Conservation (phyloP, 2,113 vertebrate genomes). For the Colistium nudipinnis region DNA sequence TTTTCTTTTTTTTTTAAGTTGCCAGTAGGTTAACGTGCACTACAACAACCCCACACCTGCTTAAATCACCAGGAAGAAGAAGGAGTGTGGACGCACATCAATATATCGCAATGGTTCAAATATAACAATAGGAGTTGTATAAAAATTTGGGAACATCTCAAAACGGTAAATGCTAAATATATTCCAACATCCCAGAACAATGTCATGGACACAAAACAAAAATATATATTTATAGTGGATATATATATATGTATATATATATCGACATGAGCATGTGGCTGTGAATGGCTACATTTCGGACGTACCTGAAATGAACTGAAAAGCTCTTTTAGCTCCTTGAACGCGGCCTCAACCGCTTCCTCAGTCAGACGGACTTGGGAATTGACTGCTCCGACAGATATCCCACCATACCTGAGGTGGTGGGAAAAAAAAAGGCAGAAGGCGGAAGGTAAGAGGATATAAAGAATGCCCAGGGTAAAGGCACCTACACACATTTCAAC, state of each 20-base stretch:
- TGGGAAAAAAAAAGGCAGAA: background rate
- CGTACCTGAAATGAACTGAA: slow-evolving; percentile 70
- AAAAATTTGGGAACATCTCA: background rate
- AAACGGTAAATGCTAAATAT: background rate
- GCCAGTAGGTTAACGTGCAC: background rate
- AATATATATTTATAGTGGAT: background rate
- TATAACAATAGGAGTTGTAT: background rate
- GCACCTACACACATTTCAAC: background rate
- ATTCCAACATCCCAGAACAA: too few relatives aligned
- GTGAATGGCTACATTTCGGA: slow-evolving; percentile 9
- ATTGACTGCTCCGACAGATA: slow-evolving; percentile 80
- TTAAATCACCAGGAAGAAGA: background rate
- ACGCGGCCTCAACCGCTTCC: slow-evolving; percentile 46
- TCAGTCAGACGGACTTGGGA: slow-evolving; percentile 78
- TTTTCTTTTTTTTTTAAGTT: background rate
- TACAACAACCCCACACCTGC: background rate
- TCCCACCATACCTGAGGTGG: slow-evolving; percentile 77
- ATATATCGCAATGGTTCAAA: background rate
- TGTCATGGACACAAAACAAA: too few relatives aligned
- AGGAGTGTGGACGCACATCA: background rate
- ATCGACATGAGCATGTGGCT: background rate
- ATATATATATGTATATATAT: slow-evolving; percentile 1
- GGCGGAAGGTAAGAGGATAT: background rate
- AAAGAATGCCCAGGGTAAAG: background rate
- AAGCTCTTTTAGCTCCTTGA: slow-evolving; percentile 63